Conservation (phyloP, 2,797 vertebrate genomes). For the Borostomias antarcticus region DNA sequence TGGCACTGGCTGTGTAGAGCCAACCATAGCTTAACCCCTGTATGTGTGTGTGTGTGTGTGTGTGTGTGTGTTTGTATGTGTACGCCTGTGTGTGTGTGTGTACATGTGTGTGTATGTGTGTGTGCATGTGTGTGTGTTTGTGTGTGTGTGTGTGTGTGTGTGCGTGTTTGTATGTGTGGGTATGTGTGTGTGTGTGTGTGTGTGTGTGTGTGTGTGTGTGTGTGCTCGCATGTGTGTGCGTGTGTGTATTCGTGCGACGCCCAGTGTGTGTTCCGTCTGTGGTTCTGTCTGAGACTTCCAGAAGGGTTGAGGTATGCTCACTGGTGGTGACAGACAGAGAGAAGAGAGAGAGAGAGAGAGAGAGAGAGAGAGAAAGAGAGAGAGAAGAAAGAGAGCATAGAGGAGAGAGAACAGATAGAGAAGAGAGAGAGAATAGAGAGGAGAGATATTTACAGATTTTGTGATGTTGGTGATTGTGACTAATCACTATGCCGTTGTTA, state of each 20-base stretch:
- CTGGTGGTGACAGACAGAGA: neutral
- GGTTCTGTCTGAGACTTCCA: no score
- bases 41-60: neutral
- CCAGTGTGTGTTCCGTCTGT: no score
- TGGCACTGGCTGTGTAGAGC: slow-evolving; percentile 18
- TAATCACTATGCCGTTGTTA: no score
- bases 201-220: slow-evolving; percentile 14
- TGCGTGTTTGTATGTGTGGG: no score
- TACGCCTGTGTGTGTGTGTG: no score
- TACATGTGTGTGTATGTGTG: slow-evolving; percentile 6
- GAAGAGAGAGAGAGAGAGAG: slow-evolving; percentile 11
- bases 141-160: neutral
- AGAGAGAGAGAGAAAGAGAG: neutral
- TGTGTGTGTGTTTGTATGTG: no score
- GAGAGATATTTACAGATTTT: no score
- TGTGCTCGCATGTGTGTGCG: slow-evolving; percentile 1
- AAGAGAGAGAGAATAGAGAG: no score
- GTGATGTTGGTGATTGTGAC: no score
- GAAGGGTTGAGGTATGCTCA: neutral
- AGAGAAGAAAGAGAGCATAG: no score
- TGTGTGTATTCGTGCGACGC: neutral
- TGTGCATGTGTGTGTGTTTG: slow-evolving; percentile 14
- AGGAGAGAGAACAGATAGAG: no score
- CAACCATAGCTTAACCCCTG: slow-evolving; percentile 15
- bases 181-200: slow-evolving; percentile 4